Evolutionary conservation across 2,113 vertebrate species (phyloP), one percentile per base, ranked within the genome.

Genomic region (Cheilinus undulatus): DNA sequence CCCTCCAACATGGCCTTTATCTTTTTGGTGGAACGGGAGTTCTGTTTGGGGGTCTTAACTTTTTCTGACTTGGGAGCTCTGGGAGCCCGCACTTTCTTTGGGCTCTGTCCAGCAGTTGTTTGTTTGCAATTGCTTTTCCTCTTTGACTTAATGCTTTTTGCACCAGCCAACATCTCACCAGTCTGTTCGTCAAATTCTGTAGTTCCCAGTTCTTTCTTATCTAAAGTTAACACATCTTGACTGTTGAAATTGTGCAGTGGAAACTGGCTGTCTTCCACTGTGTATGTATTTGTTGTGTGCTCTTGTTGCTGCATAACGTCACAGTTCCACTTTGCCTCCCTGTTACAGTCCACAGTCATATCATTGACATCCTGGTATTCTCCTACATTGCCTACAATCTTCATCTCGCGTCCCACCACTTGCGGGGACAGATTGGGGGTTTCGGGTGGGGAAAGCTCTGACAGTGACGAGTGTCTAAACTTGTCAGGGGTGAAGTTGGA

Each of bases 401-500:
- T 98, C 79, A 94, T 70, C 60, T 98, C 97, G 1, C 94, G 94
- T 59, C 95, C 95, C 65, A 94, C 91, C 86, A 97, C 96, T 91
- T 98, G 97, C 0, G 97, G 98, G 65, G 98, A 99, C 87, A 99
- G 95, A 89, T 94, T 98, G 36, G 98, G 98, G 60, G 98, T 99
- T 87, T 98, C 96, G 0, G 98, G 97, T 73, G 98, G 97, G 60
- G 97, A 99, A 82, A 98, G 95, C 88, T 99, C 97, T 5, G 97
- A 98, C 85, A 98, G 93, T 20, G 97, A 98, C 2, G 96, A 96
- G 91, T 99, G 97, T 87, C 97, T 95, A 91, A 99, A 99, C 90
- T 98, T 98, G 92, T 99, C 98, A 30, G 98, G 98, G 54, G 98
- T 99, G 88, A 99, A 99, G 94, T 99, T 99, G 61, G 98, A 99